Evolutionary conservation across 1,140 invertebrate genomes (phyloP).

Genomic region (Drosophila lowei): DNA sequence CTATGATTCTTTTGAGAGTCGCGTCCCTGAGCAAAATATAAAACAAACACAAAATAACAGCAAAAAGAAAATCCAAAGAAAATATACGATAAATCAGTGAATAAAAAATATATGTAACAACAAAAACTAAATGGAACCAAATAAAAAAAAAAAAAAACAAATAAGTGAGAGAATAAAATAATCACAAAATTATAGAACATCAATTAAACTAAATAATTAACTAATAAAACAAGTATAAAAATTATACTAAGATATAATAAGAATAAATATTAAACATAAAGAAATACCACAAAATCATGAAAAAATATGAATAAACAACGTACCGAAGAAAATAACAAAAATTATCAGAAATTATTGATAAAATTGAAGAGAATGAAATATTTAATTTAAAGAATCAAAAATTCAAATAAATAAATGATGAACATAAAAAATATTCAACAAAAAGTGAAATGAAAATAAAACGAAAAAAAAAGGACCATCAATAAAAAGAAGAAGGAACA

Average conservation of each 20-base stretch:
- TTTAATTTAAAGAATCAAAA: background rate
- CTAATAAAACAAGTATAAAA: too few relatives aligned
- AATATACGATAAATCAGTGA: background rate
- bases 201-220: background rate
- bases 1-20: slow-evolving; percentile 12
- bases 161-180: background rate
- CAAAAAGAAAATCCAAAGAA: slow-evolving; percentile 1
- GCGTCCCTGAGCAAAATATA: slow-evolving; percentile 22
- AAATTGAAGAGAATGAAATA: background rate
- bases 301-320: slow-evolving; percentile 3
- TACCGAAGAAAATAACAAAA: background rate
- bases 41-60: background rate
- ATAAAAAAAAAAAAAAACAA: background rate
- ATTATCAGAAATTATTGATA: too few relatives aligned
- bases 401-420: background rate
- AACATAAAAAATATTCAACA: background rate
- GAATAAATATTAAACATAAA: background rate
- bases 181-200: background rate
- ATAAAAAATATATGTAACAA: background rate
- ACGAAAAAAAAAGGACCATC: background rate
- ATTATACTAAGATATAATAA: background rate
- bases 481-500: background rate
- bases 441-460: background rate
- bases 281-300: background rate
- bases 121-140: background rate